Evolutionary conservation across 37 sponge, comb jelly and placozoan genomes (phyloP), one percentile per base, ranked within the genome.

Genomic region (Halichondria panicea): DNA sequence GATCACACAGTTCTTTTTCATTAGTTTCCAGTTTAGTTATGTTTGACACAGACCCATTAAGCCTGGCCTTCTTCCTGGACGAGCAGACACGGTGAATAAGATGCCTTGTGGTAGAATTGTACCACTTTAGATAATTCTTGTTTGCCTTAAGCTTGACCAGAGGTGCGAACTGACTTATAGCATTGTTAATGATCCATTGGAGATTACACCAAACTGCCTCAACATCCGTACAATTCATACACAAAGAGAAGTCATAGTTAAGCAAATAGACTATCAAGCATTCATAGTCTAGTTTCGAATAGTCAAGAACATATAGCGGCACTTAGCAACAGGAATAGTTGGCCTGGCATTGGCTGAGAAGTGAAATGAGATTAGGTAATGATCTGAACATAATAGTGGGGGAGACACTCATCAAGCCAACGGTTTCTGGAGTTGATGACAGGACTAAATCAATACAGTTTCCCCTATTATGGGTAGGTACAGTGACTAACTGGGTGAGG

Each of bases 41-140:
- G 43, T 71, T 58, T 3, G 35, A 7, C 2, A 19, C 8, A 42
- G 25, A 63, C 9, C 41, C 34, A 25, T 4, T 54, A 6, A 18
- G 22, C 55, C 55, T 27, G 50, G 3, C 22, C n/a, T 39, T 52
- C 30, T 53, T 61, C 12, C 68, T 62, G 7, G 41, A 45, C 2
- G 82, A 39, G 46, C 53, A 54, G 1, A 58, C 18, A 18, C 70
- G 35, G 3, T 71, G 59, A 30, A 63, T 3, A 28, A 24, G 12
- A 33, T 80, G 72, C 18, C 39, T 48, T 18, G 62, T 7, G 5
- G 25, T 35, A 39, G 81, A 21, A 59, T 3, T 80, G 48, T 62
- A 63, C 71, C 71, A 71, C 1, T 11, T 46, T 22, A 65, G 72
- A 24, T 41, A 70, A 3, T 55, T 40, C 4, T 46, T 12, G 13